Base-by-base conservation (phyloP, 2,888 invertebrate species). In the Ethmia dodecea region DNA sequence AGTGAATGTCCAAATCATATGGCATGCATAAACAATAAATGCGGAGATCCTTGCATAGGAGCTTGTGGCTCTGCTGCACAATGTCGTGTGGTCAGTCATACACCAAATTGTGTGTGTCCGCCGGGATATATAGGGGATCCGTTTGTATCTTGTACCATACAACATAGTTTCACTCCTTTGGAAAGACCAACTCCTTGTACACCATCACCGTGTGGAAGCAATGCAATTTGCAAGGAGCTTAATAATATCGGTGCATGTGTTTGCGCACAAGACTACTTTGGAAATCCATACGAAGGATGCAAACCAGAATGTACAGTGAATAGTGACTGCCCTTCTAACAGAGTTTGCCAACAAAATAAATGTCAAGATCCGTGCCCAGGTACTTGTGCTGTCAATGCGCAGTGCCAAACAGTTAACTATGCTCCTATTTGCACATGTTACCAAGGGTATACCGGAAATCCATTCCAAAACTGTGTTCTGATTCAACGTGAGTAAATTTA, bases 351-450 rank as follows among this genome's bases (percentile, higher is more conserved):
- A 37, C 89, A 90, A 63, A 91, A 91, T 56, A 93, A 92, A 72
- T 94, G 94, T 56, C 81, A 87, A 50, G 91, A 93, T 65, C 93
- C 94, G 5, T 94, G 94, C 55, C 91, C 91, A 0, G 93, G 93
- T 16, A 90, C 91, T 30, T 94, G 94, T 61, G 93, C 92, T 10
- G 81, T 86, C 49, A 92, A 93, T 60, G 91, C 94, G 8, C 84
- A 90, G 37, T 94, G 94, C 60, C 89, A 90, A 57, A 91, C 92
- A 13, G 81, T 92, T 2, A 92, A 91, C 55, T 94, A 94, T 68
- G 74, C 89, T 31, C 93, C 93, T 2, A 87, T 89, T 38, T 94
- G 94, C 56, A 89, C 88, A 39, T 94, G 94, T 58, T 58, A 86
- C 30, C 66, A 81, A 30, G 91, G 92, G 45, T 92, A 84, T 52